Conservation (phyloP, 2,797 vertebrate genomes). For the Myoxocephalus aenaeus region DNA sequence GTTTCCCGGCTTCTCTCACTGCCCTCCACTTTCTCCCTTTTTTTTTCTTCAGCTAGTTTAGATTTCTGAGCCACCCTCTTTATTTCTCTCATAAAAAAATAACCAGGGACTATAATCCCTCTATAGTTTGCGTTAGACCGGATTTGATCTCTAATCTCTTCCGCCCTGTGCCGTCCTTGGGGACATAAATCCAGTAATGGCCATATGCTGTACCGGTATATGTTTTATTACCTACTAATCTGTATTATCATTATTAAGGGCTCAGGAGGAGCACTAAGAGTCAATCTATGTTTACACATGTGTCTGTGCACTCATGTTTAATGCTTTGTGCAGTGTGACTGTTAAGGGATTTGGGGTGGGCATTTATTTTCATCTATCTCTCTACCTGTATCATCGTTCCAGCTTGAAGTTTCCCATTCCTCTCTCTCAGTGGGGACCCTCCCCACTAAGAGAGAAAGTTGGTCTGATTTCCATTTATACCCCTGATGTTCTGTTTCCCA, state of each 20-base stretch:
- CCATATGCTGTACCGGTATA: conserved; percentile 24
- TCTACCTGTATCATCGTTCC: background rate
- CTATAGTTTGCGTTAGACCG: conserved; percentile 25
- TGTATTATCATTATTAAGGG: conserved; percentile 53
- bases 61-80: conserved; percentile 23
- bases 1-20: conserved; percentile 23
- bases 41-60: conserved; percentile 31
- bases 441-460: no score
- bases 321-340: conserved; percentile 47
- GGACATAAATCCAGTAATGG: conserved; percentile 48
- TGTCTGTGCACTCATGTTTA: conserved; percentile 49
- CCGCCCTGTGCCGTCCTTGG: conserved; percentile 2
- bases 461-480: conserved; percentile 40
- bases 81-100: conserved; percentile 5
- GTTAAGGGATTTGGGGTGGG: conserved; percentile 52
- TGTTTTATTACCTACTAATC: conserved; percentile 61
- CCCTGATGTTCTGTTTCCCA: conserved; percentile 18
- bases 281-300: conserved; percentile 50
- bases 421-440: conserved; percentile 19
- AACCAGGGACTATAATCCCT: conserved; percentile 19
- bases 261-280: conserved; percentile 38
- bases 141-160: conserved; percentile 29
- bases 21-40: conserved; percentile 16
- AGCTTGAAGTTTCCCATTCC: background rate
- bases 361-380: background rate